Conservation (phyloP, 2,113 vertebrate genomes). For the Tympanuchus pallidicinctus region DNA sequence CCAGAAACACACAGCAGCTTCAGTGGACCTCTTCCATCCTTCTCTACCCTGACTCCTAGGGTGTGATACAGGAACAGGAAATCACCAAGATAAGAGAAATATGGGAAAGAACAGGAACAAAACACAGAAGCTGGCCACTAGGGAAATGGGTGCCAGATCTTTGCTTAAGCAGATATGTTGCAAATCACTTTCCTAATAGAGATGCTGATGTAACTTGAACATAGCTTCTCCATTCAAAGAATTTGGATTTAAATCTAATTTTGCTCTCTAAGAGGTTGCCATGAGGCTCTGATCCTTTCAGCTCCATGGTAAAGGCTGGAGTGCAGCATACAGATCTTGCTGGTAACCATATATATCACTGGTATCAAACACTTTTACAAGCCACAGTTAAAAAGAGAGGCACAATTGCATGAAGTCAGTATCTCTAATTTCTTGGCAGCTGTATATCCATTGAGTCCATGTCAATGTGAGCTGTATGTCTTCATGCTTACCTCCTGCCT, state of each 20-base stretch:
- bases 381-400: neutral
- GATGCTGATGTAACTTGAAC: neutral
- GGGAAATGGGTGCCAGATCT: neutral
- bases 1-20: neutral
- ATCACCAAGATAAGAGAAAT: neutral
- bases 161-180: neutral
- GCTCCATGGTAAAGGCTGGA: neutral
- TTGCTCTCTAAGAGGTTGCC: neutral
- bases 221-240: neutral
- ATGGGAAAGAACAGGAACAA: neutral
- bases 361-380: neutral
- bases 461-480: neutral
- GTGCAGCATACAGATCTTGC: neutral
- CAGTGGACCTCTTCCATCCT: neutral
- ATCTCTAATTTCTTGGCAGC: neutral
- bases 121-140: neutral
- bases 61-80: neutral
- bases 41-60: neutral
- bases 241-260: neutral
- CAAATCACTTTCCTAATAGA: neutral
- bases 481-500: neutral
- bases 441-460: neutral
- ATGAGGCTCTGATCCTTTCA: neutral
- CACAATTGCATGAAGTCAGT: fast-evolving
- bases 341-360: neutral